Base-by-base conservation (phyloP, 2,113 vertebrate genomes). In the Paratilapia polleni region DNA sequence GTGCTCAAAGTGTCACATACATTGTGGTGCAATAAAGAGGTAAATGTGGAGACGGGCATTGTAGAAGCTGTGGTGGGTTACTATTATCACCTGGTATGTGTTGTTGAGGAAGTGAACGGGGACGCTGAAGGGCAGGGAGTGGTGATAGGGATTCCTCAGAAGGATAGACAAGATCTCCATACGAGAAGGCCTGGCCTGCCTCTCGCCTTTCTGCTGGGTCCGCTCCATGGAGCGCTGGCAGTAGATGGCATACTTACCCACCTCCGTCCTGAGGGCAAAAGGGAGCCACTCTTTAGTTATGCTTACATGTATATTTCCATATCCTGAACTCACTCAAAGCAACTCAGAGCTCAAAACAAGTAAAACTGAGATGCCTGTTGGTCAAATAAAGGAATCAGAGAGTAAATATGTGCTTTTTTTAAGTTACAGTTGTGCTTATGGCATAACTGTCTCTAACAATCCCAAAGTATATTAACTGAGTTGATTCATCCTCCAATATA, bases 121-220 rank as follows among this genome's bases (percentile, higher is more conserved):
- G 54, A 99, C 96, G 54, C 98, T 99, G 90, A 99, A 99, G 6
- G 98, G 98, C 82, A 99, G 93, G 0, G 98, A 99, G 80, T 99
- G 98, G 86, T 99, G 98, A 43, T 98, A 99, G 1, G 98, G 98
- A 57, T 99, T 99, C 89, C 98, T 97, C 34, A 99, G 96, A 13
- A 99, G 97, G 24, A 98, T 98, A 9, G 98, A 99, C 75, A 99
- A 96, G 87, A 99, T 99, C 95, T 99, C 98, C 98, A 99, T 98
- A 13, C 98, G 96, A 22, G 98, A 99, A 17, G 98, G 97, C 81
- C 97, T 96, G 63, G 97, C 96, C 90, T 98, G 97, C 60, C 98
- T 93, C 80, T 97, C 97, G 3, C 98, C 98, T 1, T 97, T 99
- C 93, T 97, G 97, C 90, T 98, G 98, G 0, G 97, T 98, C 34